Base-by-base conservation (phyloP, 2,888 invertebrate species). In the Mythimna loreyi region DNA sequence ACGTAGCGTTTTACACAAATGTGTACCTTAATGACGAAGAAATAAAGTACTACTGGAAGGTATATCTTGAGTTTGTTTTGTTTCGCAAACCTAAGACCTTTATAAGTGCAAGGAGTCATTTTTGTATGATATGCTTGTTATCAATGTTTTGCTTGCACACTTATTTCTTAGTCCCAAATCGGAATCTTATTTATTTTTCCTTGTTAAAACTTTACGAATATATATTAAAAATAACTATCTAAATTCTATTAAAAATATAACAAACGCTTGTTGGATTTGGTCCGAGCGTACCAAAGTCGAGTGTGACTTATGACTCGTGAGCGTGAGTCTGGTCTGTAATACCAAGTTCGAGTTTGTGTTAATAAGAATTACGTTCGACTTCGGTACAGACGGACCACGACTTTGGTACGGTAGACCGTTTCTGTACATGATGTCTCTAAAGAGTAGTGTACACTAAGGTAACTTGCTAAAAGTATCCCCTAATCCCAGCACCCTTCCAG, bases 1-100 rank as follows among this genome's bases (percentile, higher is more conserved):
- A 92, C 91, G 91, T 92, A 91, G 89, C 92, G 90, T 92, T 94
- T 93, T 93, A 92, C 90, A 92, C 92, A 92, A 94, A 94, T 92
- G 91, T 92, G 92, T 92, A 91, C 91, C 91, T 93, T 93, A 87
- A 86, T 78, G 11, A 79, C 89, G 49, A 68, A 64, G 89, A 89
- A 66, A 85, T 90, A 90, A 62, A 87, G 72, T 68, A 11, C 61
- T 58, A n/a, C 91, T 92, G 59, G 91, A 92, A 86, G 80, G 50
- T 13, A 53, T 25, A 56, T 1, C 9, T 19, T 56, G 5, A 36
- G 23, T 52, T 19, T 25, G 61, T 68, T 68, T 59, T 43, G 43
- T 60, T 65, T 67, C 50, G n/a, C 49, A 47, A 47, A 59, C 49
- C 55, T 72, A 66, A 63, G 66, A 63, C 55, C 45, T 65, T 81